A percentile compares a stretch with the other conserved stretches of the same genome.
Conservation (phyloP, 53 echinoderm and acorn worm genomes). For the Patiria pectinifera region DNA sequence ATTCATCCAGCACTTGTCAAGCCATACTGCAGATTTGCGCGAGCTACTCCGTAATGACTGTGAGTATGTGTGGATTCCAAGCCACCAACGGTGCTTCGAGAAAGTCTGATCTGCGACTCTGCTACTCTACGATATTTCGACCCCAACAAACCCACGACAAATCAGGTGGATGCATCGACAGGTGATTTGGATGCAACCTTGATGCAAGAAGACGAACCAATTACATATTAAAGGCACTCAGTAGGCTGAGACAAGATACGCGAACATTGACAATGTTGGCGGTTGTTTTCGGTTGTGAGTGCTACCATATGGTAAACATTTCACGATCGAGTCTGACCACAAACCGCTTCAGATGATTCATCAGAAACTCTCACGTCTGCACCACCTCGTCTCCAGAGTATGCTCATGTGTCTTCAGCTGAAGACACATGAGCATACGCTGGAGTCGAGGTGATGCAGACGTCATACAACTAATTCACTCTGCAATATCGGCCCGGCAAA, state of each 20-base stretch:
- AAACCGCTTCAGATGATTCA: slow-evolving; percentile 80
- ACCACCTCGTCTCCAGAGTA: slow-evolving; percentile 70
- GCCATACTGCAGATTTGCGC: slow-evolving; percentile 27
- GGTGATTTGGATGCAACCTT: slow-evolving; percentile 67
- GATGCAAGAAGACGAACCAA: slow-evolving; percentile 63
- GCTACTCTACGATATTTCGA: slow-evolving; percentile 64
- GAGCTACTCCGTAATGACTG: slow-evolving; percentile 40
- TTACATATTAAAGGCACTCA: slow-evolving; percentile 63
- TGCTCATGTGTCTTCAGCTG: slow-evolving; percentile 69
- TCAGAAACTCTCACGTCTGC: slow-evolving; percentile 67
- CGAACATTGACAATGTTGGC: slow-evolving; percentile 62
- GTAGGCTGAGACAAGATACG: slow-evolving; percentile 59
- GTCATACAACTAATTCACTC: slow-evolving; percentile 42
- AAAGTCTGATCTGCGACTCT: slow-evolving; percentile 23
- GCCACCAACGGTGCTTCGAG: slow-evolving; percentile 21
- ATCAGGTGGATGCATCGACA: slow-evolving; percentile 66
- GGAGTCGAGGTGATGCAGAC: too few species aligned
- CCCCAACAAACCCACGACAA: slow-evolving; percentile 50
- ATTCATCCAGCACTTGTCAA: slow-evolving; percentile 45
- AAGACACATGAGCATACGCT: too few species aligned
- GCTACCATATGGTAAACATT: slow-evolving; percentile 68
- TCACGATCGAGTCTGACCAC: slow-evolving; percentile 72
- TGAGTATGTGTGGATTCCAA: slow-evolving; percentile 10
- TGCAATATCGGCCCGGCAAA: slow-evolving; percentile 58
- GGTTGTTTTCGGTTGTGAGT: slow-evolving; percentile 58